phyloP scores from a whole-genome alignment of 2,113 vertebrate species.

The Neopipo cinnamomea region DNA sequence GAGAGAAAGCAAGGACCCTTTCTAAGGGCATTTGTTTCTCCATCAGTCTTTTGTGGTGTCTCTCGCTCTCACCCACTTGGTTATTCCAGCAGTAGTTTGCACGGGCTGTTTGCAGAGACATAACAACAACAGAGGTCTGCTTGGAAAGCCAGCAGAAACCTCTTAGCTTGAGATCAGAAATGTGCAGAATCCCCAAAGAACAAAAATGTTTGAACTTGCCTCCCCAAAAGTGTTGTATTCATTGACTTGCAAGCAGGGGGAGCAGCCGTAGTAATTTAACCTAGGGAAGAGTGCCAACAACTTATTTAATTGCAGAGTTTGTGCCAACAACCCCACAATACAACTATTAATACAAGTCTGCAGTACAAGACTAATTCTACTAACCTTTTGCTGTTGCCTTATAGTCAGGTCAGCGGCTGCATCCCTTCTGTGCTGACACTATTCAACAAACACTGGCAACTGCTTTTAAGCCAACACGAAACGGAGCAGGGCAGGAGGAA shows the following conservation, averaged over 20 bases:
- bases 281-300: constrained; percentile 61
- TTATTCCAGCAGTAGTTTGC: background rate
- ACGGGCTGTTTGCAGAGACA: background rate
- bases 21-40: background rate
- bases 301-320: constrained; percentile 67
- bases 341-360: constrained; percentile 70
- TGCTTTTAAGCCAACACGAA: constrained; percentile 53
- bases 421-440: constrained; percentile 49
- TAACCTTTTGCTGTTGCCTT: constrained; percentile 72
- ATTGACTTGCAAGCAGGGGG: constrained; percentile 30
- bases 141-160: constrained; percentile 31
- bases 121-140: background rate
- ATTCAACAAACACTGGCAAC: constrained; percentile 61
- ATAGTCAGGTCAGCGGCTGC: constrained; percentile 54
- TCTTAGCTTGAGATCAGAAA: constrained; percentile 37
- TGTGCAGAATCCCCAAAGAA: constrained; percentile 12
- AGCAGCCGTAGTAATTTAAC: constrained; percentile 61
- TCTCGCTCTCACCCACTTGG: background rate
- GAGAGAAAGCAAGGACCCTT: background rate
- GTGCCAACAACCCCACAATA: constrained; percentile 70
- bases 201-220: background rate
- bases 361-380: constrained; percentile 72
- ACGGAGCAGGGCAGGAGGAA: background rate
- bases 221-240: constrained; percentile 39
- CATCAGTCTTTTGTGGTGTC: background rate